Evolutionary conservation across 2,888 invertebrate species (phyloP).

Genomic region (Synanthedon tipuliformis): DNA sequence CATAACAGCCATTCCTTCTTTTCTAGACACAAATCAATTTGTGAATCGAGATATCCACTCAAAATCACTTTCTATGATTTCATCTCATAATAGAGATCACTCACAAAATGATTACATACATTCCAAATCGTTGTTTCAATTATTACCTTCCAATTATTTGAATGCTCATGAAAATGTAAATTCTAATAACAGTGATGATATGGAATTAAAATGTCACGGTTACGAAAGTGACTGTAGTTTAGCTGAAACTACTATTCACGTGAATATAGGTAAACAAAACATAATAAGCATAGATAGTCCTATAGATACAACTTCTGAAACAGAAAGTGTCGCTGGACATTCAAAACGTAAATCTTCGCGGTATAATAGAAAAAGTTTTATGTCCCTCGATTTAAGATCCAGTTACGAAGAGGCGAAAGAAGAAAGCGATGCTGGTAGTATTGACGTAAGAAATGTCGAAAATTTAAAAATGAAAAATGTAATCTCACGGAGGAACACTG

Average conservation of each 20-base stretch:
- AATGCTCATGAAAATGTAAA: background rate
- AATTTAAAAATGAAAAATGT: background rate
- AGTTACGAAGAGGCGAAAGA: conserved; percentile 21
- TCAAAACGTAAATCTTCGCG: background rate
- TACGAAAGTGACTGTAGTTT: conserved; percentile 65
- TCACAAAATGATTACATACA: background rate
- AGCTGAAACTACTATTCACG: conserved; percentile 63
- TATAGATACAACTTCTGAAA: background rate
- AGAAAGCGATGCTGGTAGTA: background rate
- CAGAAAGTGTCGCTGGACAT: background rate
- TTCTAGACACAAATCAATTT: conserved; percentile 2
- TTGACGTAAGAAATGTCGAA: background rate
- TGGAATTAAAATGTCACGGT: conserved; percentile 43
- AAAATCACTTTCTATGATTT: background rate
- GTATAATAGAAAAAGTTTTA: conserved; percentile 25
- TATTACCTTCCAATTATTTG: background rate
- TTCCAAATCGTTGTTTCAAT: background rate
- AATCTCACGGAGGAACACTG: background rate
- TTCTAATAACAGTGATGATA: background rate
- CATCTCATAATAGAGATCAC: background rate
- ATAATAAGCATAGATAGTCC: conserved; percentile 14
- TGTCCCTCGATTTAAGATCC: conserved; percentile 42
- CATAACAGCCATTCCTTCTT: conserved; percentile 7
- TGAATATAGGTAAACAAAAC: conserved; percentile 45
- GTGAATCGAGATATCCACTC: background rate